A percentile compares a stretch with the other conserved stretches of the same genome.
Conservation (phyloP, 53 echinoderm and acorn worm species). For the Crossaster papposus region DNA sequence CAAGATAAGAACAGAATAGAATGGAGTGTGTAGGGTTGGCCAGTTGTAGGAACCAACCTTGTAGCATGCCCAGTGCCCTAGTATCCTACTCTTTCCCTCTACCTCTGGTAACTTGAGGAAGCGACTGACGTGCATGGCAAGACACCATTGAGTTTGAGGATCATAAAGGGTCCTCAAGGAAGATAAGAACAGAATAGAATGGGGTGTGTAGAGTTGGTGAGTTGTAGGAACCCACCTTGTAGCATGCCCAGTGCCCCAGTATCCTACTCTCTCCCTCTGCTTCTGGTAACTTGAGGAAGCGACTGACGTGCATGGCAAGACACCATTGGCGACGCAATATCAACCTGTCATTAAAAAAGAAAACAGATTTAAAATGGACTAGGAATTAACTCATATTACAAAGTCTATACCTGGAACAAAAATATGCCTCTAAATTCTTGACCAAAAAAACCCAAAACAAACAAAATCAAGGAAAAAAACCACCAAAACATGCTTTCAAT, state of each 20-base stretch:
- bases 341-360: slow-evolving; percentile 55
- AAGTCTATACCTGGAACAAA: too few relatives aligned
- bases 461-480: too few relatives aligned
- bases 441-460: too few relatives aligned
- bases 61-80: slow-evolving; percentile 94
- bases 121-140: slow-evolving; percentile 89
- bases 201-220: too few relatives aligned
- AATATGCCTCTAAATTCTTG: neutral
- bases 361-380: neutral
- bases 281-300: slow-evolving; percentile 90
- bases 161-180: too few relatives aligned
- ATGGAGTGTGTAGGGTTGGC: too few relatives aligned
- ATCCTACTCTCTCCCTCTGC: slow-evolving; percentile 92
- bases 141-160: slow-evolving; percentile 93
- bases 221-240: slow-evolving; percentile 64
- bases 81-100: slow-evolving; percentile 88
- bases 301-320: slow-evolving; percentile 88
- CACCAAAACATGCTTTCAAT: too few relatives aligned
- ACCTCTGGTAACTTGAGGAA: slow-evolving; percentile 90
- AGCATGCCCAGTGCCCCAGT: slow-evolving; percentile 97
- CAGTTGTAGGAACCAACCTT: slow-evolving; percentile 52
- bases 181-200: too few relatives aligned
- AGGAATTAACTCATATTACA: neutral
- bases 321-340: slow-evolving; percentile 89
- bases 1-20: too few relatives aligned